Percentiles rank a stretch among this genome's conserved stretches.
phyloP scores from a whole-genome alignment of 2,797 vertebrate species.

The Pseudochromis fuscus region DNA sequence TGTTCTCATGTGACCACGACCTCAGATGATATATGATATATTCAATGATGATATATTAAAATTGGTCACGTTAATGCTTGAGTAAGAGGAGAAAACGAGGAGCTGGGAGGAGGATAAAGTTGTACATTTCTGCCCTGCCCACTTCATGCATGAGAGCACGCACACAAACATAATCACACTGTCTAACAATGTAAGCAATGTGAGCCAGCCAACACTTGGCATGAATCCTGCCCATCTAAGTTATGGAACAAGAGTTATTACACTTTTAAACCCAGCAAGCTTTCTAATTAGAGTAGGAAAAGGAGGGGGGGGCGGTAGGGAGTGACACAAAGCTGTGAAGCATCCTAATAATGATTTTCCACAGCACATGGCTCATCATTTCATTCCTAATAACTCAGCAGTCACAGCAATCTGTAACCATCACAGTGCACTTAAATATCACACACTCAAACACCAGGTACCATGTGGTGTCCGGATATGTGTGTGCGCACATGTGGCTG shows the following conservation, averaged over 20 bases:
- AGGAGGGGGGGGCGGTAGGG: conserved; percentile 1
- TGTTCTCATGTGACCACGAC: no score
- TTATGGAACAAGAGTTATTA: conserved; percentile 57
- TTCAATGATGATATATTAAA: conserved; percentile 25
- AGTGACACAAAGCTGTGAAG: not conserved
- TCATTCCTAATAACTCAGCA: conserved; percentile 5
- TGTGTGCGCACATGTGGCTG: conserved; percentile 49
- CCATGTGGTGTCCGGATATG: conserved; percentile 20
- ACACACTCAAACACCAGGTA: conserved; percentile 50
- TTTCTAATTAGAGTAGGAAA: conserved; percentile 56
- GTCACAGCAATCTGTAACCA: conserved; percentile 11
- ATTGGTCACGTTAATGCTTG: not conserved
- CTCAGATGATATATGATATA: no score
- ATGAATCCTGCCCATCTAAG: conserved; percentile 44
- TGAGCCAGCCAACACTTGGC: conserved; percentile 45
- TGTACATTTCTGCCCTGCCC: not conserved
- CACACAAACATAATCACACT: conserved; percentile 47
- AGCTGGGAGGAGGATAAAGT: conserved; percentile 13
- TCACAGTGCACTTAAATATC: conserved; percentile 42
- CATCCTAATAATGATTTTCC: conserved; percentile 20
- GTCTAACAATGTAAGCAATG: conserved; percentile 65
- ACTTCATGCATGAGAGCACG: not conserved
- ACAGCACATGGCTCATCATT: conserved; percentile 17
- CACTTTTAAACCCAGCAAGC: conserved; percentile 43
- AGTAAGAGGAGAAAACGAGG: conserved; percentile 7